Evolutionary conservation across 1,140 invertebrate genomes (phyloP).

Genomic region (Sinella curviseta): DNA sequence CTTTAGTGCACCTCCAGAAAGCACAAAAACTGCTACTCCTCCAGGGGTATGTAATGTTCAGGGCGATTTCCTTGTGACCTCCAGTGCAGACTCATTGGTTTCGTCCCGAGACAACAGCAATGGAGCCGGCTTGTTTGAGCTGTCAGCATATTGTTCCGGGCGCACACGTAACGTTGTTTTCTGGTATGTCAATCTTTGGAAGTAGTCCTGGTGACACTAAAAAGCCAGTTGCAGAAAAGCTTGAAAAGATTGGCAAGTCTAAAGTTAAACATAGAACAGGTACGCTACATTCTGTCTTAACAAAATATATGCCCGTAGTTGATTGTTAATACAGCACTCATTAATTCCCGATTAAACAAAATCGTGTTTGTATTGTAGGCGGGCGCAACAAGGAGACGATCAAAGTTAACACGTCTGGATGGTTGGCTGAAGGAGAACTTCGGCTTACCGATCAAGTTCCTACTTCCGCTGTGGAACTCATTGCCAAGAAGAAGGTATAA

Average conservation of each 20-base stretch:
- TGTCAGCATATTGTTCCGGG: slow-evolving; percentile 63
- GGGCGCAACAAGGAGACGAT: too few species aligned
- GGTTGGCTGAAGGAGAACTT: background rate
- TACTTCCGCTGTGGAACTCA: slow-evolving; percentile 90
- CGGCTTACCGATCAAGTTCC: slow-evolving; percentile 71
- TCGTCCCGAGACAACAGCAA: slow-evolving; percentile 78
- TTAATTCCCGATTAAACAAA: too few species aligned
- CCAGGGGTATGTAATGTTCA: slow-evolving; percentile 7
- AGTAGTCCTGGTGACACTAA: background rate
- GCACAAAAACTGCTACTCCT: slow-evolving; percentile 38
- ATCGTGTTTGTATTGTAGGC: too few species aligned
- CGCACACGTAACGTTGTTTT: too few species aligned
- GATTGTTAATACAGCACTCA: too few species aligned
- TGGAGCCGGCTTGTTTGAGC: slow-evolving; percentile 82
- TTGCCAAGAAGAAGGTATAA: slow-evolving; percentile 95
- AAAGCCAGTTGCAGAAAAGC: background rate
- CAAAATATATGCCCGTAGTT: background rate
- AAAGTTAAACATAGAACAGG: too few species aligned
- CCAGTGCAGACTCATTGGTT: slow-evolving; percentile 81
- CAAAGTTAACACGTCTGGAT: too few species aligned
- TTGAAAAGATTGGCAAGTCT: too few species aligned
- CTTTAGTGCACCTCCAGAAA: slow-evolving; percentile 39
- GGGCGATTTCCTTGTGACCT: slow-evolving; percentile 40
- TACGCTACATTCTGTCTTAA: background rate
- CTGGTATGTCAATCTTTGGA: too few species aligned